A percentile compares a stretch with the other conserved stretches of the same genome.
phyloP scores from a whole-genome alignment of 2,113 vertebrate genomes.

The Boleophthalmus pectinirostris region DNA sequence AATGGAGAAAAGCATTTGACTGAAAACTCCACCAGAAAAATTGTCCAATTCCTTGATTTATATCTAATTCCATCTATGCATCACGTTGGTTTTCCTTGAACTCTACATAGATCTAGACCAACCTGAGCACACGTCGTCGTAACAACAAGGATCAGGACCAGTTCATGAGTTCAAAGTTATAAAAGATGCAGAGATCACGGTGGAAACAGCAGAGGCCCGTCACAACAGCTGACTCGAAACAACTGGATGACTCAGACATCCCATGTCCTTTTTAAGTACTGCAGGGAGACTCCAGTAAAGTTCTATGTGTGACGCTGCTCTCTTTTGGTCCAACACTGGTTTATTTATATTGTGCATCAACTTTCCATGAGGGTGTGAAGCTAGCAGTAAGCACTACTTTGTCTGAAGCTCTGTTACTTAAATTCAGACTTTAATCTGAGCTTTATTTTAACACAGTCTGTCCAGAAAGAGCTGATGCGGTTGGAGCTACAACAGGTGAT shows the following conservation, averaged over 20 bases:
- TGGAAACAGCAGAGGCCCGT: constrained; percentile 32
- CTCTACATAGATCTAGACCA: not conserved
- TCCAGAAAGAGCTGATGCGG: too few species aligned
- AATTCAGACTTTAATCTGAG: too few species aligned
- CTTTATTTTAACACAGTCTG: too few species aligned
- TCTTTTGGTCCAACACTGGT: not conserved
- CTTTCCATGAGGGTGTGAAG: too few species aligned
- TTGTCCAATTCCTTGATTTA: too few species aligned
- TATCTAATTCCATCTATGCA: too few species aligned
- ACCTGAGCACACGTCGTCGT: not conserved
- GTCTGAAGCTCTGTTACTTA: too few species aligned
- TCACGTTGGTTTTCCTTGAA: not conserved
- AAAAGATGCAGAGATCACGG: not conserved
- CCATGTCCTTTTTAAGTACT: constrained; percentile 62
- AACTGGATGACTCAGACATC: constrained; percentile 52
- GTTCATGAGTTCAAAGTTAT: not conserved
- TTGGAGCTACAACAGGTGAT: too few species aligned
- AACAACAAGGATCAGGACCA: not conserved
- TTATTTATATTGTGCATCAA: too few species aligned
- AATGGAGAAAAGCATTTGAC: too few species aligned
- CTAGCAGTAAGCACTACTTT: too few species aligned
- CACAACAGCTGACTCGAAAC: constrained; percentile 32
- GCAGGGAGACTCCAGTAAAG: constrained; percentile 32
- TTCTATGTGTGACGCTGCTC: constrained; percentile 35
- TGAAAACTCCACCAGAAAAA: too few species aligned